These are phyloP conservation scores for Cryptotermes secundus DNA, from an alignment of 1,140 invertebrate species.

Conservation along the genomic window DNA sequence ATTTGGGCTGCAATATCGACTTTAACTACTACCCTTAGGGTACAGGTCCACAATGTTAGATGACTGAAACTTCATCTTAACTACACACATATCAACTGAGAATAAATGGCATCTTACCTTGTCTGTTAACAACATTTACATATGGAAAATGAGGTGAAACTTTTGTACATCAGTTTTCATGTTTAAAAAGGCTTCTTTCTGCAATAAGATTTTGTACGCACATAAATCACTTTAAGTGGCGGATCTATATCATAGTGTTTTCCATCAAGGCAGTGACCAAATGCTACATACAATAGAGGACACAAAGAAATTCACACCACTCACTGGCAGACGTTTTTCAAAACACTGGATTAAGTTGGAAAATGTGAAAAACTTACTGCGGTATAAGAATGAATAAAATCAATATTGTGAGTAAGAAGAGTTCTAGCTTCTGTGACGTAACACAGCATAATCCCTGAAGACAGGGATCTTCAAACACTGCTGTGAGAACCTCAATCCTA, in stretches of 20 bases:
- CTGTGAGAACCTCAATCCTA: too few relatives aligned
- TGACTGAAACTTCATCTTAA: not conserved
- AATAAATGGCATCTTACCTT: not conserved
- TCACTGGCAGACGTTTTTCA: too few relatives aligned
- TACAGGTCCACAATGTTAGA: not conserved
- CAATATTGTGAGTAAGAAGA: too few relatives aligned
- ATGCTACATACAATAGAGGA: too few relatives aligned
- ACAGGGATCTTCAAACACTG: too few relatives aligned
- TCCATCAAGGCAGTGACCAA: not conserved
- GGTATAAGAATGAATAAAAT: too few relatives aligned
- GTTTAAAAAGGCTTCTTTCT: not conserved
- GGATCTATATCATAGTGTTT: not conserved
- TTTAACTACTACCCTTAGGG: constrained; percentile 4
- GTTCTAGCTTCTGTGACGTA: too few relatives aligned
- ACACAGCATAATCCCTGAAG: too few relatives aligned
- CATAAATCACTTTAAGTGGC: not conserved
- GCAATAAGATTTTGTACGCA: not conserved
- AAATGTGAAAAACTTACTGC: too few relatives aligned
- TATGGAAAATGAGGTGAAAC: not conserved
- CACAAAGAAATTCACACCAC: too few relatives aligned
- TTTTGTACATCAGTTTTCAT: constrained; percentile 5
- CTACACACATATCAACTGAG: not conserved
- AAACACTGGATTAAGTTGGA: too few relatives aligned
- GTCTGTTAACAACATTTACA: not conserved
- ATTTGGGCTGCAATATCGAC: not conserved